A percentile compares a stretch with the other conserved stretches of the same genome.
Conservation (phyloP, 2,888 invertebrate genomes). For the Cerceris ruficornis region DNA sequence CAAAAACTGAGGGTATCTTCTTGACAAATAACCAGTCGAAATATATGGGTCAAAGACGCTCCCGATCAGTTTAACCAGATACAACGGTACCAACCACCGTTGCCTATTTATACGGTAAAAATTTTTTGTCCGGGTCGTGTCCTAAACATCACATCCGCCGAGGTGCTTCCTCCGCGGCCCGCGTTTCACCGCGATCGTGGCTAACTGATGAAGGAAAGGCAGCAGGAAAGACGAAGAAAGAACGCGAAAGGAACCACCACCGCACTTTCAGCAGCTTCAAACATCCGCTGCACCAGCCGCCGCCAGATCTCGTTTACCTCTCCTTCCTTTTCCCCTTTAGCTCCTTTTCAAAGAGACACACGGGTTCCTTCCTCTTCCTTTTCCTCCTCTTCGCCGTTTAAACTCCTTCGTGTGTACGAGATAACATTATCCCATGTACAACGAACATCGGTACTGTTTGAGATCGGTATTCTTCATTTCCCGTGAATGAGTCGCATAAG, state of each 20-base stretch:
- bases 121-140: conserved; percentile 65
- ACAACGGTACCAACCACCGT: conserved; percentile 61
- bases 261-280: conserved; percentile 68
- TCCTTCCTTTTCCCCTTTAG: conserved; percentile 48
- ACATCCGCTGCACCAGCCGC: conserved; percentile 75
- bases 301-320: conserved; percentile 57
- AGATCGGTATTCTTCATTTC: too few species aligned
- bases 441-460: not conserved
- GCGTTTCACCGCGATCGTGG: conserved; percentile 56
- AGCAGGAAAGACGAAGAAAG: conserved; percentile 54
- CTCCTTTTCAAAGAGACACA: conserved; percentile 46
- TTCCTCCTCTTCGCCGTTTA: conserved; percentile 16
- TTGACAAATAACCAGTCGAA: conserved; percentile 40
- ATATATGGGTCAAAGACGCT: conserved; percentile 56
- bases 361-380: conserved; percentile 35
- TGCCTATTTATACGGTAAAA: conserved; percentile 68
- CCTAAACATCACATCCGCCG: conserved; percentile 77
- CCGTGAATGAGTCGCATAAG: too few species aligned
- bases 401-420: not conserved
- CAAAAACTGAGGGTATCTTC: not conserved
- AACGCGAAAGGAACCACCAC: conserved; percentile 70
- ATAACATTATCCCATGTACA: not conserved
- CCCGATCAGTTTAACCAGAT: conserved; percentile 43
- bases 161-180: conserved; percentile 65
- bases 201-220: conserved; percentile 50